Conservation (phyloP, 2,113 vertebrate species). For the Mastomys coucha region DNA sequence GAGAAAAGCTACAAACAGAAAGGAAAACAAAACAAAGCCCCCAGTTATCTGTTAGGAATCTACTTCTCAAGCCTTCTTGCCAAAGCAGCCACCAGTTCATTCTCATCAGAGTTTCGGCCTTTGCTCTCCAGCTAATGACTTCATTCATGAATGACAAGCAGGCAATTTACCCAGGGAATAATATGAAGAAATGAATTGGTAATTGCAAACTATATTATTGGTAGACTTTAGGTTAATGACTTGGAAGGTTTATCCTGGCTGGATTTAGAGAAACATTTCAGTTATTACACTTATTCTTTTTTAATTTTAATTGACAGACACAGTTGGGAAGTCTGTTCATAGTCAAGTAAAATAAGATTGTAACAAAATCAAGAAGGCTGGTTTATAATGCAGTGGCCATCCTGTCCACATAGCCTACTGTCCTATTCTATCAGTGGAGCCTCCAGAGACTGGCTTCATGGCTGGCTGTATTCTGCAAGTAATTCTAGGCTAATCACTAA, state of each 20-base stretch:
- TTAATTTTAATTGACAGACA: conserved; percentile 49
- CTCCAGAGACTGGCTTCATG: not conserved
- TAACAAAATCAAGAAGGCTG: conserved; percentile 27
- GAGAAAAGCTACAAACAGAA: not conserved
- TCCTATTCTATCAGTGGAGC: not conserved
- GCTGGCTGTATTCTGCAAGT: not conserved
- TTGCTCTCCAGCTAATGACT: conserved; percentile 61
- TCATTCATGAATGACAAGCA: conserved; percentile 44
- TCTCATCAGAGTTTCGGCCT: conserved; percentile 42
- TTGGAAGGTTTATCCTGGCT: conserved; percentile 56
- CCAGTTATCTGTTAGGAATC: not conserved
- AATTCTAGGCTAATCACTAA: not conserved
- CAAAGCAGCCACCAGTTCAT: not conserved
- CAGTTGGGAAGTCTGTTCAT: conserved; percentile 50
- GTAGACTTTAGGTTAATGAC: conserved; percentile 57
- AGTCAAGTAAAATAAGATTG: conserved; percentile 31
- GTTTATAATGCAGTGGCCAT: conserved; percentile 37
- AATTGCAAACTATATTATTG: conserved; percentile 68
- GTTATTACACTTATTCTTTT: conserved; percentile 65
- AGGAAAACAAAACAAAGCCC: not conserved
- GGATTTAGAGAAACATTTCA: conserved; percentile 72
- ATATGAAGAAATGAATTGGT: conserved; percentile 46
- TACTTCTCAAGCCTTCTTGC: not conserved
- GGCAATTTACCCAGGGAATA: conserved; percentile 69
- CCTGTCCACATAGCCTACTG: not conserved